These are phyloP conservation scores for Crotalus viridis DNA, from an alignment of 2,113 vertebrate species.

Conservation along the genomic window DNA sequence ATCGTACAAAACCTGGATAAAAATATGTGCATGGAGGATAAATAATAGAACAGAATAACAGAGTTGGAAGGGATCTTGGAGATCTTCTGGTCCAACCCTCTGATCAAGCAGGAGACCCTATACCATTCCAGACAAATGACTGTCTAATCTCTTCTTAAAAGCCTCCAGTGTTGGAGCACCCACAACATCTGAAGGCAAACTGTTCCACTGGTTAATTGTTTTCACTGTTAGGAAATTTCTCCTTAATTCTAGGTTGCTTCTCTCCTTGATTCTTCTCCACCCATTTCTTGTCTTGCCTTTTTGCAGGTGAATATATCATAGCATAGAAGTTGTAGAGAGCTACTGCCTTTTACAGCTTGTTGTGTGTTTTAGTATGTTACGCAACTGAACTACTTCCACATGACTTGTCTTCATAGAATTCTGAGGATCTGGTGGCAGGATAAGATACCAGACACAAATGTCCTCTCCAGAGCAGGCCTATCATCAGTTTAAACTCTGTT, in stretches of 20 bases:
- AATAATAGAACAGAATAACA: background rate
- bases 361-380: background rate
- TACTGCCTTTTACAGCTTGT: background rate
- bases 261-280: background rate
- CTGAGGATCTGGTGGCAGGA: too few relatives aligned
- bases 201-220: background rate
- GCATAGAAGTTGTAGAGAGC: background rate
- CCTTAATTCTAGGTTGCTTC: background rate
- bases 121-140: background rate
- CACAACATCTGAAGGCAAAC: background rate
- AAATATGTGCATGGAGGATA: background rate
- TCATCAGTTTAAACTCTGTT: too few relatives aligned
- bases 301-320: background rate
- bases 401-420: too few relatives aligned
- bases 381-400: too few relatives aligned
- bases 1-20: background rate
- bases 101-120: too few relatives aligned
- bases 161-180: background rate
- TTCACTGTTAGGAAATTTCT: background rate
- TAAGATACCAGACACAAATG: too few relatives aligned
- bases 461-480: too few relatives aligned
- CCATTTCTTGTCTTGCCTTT: background rate
- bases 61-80: too few relatives aligned
- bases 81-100: too few relatives aligned
- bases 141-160: background rate